Conservation (phyloP, 1,140 invertebrate genomes). For the Lamellibrachia luymesi region DNA sequence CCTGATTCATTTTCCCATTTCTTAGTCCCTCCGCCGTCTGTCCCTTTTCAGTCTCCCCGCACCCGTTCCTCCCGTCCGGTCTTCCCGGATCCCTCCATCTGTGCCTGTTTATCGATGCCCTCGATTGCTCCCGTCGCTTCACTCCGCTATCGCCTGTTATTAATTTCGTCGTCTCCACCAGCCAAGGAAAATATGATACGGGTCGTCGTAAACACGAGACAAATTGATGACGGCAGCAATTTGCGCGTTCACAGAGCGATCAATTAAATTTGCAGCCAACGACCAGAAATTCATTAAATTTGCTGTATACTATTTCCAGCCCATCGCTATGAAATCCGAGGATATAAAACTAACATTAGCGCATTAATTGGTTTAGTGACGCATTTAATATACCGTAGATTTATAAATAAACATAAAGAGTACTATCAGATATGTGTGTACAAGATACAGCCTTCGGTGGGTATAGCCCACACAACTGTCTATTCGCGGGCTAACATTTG, state of each 20-base stretch:
- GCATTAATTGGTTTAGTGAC: not conserved
- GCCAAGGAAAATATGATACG: not conserved
- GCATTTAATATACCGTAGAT: not conserved
- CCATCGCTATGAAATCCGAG: too few relatives aligned
- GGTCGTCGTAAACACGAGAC: not conserved
- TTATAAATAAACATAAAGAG: not conserved
- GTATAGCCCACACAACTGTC: too few relatives aligned
- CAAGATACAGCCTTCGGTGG: too few relatives aligned
- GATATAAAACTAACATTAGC: not conserved
- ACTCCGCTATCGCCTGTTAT: not conserved
- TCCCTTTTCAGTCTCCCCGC: not conserved
- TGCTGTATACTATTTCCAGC: not conserved
- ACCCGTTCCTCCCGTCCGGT: not conserved
- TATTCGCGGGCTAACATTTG: too few relatives aligned
- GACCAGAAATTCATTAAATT: not conserved
- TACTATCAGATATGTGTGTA: not conserved
- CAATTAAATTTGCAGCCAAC: not conserved
- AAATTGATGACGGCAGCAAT: not conserved
- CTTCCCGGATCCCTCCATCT: not conserved
- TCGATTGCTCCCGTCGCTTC: not conserved
- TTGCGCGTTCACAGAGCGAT: not conserved
- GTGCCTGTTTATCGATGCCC: not conserved
- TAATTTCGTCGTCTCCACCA: not conserved
- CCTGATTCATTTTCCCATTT: too few relatives aligned
- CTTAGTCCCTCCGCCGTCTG: too few relatives aligned